phyloP scores from a whole-genome alignment of 2,888 invertebrate genomes.

The Catocala sponsa region DNA sequence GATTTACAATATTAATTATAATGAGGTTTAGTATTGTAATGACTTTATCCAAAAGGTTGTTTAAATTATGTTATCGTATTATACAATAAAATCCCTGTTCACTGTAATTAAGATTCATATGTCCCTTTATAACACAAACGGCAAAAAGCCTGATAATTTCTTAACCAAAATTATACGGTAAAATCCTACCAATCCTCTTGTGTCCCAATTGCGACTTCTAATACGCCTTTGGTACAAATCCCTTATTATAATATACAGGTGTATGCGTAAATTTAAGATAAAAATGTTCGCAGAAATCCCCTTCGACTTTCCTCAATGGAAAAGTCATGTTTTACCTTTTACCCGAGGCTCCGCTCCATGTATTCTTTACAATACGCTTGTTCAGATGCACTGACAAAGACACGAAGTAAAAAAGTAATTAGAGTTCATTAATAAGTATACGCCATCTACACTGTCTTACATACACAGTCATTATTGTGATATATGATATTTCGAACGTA shows the following conservation, averaged over 20 bases:
- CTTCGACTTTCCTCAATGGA: slow-evolving; percentile 34
- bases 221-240: slow-evolving; percentile 3
- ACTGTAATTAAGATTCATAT: background rate
- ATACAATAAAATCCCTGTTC: background rate
- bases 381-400: slow-evolving; percentile 15
- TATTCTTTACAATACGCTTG: slow-evolving; percentile 24
- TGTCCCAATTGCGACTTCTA: slow-evolving; percentile 5
- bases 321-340: slow-evolving; percentile 48
- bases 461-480: no score
- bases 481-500: no score
- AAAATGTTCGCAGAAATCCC: slow-evolving; percentile 27
- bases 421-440: slow-evolving; percentile 5
- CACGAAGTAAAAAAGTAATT: slow-evolving; percentile 27
- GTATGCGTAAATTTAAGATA: slow-evolving; percentile 28
- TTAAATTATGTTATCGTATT: background rate
- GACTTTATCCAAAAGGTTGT: no score
- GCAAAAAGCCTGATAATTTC: slow-evolving; percentile 5
- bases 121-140: background rate
- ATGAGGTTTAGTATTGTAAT: no score
- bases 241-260: slow-evolving; percentile 16
- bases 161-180: slow-evolving; percentile 9
- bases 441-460: no score
- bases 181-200: slow-evolving; percentile 3
- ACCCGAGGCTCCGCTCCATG: slow-evolving; percentile 24
- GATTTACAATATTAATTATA: no score